Percentiles rank a stretch among this genome's conserved stretches.
Evolutionary conservation across 2,888 invertebrate species (phyloP).

Genomic region (Biston betularia): DNA sequence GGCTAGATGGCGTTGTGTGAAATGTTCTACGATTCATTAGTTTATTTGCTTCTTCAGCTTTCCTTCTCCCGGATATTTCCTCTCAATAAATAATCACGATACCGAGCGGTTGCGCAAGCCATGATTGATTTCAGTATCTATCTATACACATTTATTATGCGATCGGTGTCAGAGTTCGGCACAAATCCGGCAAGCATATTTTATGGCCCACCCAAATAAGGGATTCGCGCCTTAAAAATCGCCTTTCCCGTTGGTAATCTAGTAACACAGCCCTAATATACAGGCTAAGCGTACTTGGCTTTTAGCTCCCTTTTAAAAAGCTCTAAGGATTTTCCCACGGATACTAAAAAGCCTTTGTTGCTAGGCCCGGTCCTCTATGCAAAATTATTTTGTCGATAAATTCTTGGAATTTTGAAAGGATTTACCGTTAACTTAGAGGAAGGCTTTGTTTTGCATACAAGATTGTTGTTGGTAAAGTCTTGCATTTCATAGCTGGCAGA

Average conservation of each 20-base stretch:
- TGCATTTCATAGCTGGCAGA: conserved; percentile 1
- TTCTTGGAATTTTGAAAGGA: conserved; percentile 29
- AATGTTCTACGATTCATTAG: too few species aligned
- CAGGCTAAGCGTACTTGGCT: conserved; percentile 58
- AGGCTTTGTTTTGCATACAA: conserved; percentile 30
- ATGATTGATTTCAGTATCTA: background rate
- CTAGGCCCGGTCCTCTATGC: conserved; percentile 60
- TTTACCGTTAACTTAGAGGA: conserved; percentile 15
- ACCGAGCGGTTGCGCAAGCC: background rate
- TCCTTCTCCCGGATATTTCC: too few species aligned
- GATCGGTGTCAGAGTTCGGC: conserved; percentile 10
- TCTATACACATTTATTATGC: background rate
- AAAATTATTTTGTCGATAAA: conserved; percentile 63
- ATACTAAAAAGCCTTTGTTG: conserved; percentile 62
- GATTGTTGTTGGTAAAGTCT: conserved; percentile 19
- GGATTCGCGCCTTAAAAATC: conserved; percentile 26
- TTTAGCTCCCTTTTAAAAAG: conserved; percentile 75
- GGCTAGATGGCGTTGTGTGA: too few species aligned
- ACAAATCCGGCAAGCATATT: conserved; percentile 12
- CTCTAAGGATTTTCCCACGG: conserved; percentile 77
- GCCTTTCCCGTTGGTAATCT: conserved; percentile 53
- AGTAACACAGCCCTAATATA: conserved; percentile 68
- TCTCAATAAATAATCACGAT: background rate
- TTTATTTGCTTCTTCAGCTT: too few species aligned
- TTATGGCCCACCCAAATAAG: conserved; percentile 28